A percentile compares a stretch with the other conserved stretches of the same genome.
These are phyloP conservation scores for Phataginus tetradactyla DNA, from an alignment of 2,797 vertebrate species.

Conservation along the genomic window DNA sequence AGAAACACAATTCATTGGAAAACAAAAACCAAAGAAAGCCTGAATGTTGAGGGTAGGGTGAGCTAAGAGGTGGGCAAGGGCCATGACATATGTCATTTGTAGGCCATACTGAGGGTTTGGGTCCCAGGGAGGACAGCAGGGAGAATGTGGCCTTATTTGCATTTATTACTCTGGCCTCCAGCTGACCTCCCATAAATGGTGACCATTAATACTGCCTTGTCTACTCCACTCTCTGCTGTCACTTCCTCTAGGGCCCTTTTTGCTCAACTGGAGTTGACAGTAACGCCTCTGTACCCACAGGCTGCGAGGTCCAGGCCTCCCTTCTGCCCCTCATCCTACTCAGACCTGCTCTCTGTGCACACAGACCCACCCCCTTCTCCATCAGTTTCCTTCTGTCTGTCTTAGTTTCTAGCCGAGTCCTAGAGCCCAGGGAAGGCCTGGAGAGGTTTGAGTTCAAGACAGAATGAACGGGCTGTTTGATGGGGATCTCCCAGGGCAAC, in stretches of 20 bases:
- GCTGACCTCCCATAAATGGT: background rate
- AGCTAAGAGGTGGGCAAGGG: background rate
- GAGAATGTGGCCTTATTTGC: background rate
- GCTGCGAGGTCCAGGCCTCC: background rate
- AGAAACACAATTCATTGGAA: background rate
- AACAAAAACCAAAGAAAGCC: background rate
- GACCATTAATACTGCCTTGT: background rate
- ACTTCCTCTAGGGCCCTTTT: background rate
- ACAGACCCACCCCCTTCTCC: background rate
- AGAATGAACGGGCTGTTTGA: conserved; percentile 50
- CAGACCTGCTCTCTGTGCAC: background rate
- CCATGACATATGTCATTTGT: rapidly evolving
- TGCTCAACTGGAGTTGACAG: background rate
- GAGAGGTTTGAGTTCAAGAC: conserved; percentile 18
- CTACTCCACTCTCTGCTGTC: background rate
- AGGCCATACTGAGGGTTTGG: background rate
- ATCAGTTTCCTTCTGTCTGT: background rate
- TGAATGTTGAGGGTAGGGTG: background rate
- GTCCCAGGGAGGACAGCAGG: background rate
- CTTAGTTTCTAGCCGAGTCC: conserved; percentile 59
- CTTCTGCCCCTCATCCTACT: background rate
- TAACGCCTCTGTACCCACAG: background rate
- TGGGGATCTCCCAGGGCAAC: background rate
- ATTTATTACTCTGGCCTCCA: background rate
- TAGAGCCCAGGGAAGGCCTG: background rate